These are phyloP conservation scores for Prinia subflava DNA, from an alignment of 2,113 vertebrate species.

Conservation along the genomic window DNA sequence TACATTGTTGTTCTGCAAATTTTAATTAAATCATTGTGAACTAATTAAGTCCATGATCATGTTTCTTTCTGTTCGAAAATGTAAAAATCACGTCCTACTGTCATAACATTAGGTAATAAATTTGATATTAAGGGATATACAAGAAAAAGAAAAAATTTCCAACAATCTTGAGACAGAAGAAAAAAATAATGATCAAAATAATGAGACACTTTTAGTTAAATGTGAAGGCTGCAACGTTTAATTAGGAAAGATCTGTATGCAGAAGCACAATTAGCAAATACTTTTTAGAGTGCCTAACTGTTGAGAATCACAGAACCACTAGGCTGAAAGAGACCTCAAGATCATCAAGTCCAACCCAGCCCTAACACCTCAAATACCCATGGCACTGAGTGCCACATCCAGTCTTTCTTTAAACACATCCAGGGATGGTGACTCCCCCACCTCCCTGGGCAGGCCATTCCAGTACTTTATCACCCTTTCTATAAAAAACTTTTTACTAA, in stretches of 20 bases:
- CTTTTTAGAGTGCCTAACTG: neutral
- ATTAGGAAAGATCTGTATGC: neutral
- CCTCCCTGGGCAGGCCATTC: neutral
- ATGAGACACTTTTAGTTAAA: neutral
- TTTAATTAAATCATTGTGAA: slow-evolving; percentile 70
- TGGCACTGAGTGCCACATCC: neutral
- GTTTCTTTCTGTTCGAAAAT: slow-evolving; percentile 60
- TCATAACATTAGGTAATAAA: slow-evolving; percentile 12
- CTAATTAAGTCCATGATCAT: slow-evolving; percentile 67
- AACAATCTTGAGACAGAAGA: neutral
- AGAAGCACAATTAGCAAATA: neutral
- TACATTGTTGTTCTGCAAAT: slow-evolving; percentile 56
- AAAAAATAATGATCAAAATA: neutral
- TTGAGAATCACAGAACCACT: neutral
- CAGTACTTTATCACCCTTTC: neutral
- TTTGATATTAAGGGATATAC: neutral
- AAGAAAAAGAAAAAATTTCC: neutral
- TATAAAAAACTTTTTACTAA: neutral
- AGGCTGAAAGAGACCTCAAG: neutral
- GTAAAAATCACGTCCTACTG: slow-evolving; percentile 23
- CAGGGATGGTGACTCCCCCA: neutral
- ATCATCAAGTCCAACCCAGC: neutral
- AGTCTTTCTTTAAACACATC: neutral
- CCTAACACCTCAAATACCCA: neutral
- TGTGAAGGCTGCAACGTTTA: neutral